Evolutionary conservation across 2,797 vertebrate genomes (phyloP).

Genomic region (Oryzias sinensis): DNA sequence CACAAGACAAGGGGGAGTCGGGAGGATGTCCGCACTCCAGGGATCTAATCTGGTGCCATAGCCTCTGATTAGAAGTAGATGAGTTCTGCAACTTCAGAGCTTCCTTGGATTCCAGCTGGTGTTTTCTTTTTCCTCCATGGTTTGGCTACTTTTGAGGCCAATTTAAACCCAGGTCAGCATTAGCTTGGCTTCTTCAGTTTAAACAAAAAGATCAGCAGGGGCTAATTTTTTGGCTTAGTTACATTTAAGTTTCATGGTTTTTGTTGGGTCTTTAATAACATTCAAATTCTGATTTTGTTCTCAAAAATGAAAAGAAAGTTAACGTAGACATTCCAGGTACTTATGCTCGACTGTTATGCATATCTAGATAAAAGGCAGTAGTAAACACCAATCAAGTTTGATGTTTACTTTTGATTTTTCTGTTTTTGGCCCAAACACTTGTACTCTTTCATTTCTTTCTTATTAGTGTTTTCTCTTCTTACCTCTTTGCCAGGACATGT

Average conservation of each 20-base stretch:
- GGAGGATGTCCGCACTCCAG: constrained; percentile 65
- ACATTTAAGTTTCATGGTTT: constrained; percentile 77
- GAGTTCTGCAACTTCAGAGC: constrained; percentile 61
- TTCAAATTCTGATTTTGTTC: constrained; percentile 71
- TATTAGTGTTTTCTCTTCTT: constrained; percentile 45
- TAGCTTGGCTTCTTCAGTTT: constrained; percentile 76
- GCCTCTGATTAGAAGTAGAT: constrained; percentile 60
- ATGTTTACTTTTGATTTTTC: too few species aligned
- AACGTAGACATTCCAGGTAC: constrained; percentile 57
- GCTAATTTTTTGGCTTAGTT: constrained; percentile 74
- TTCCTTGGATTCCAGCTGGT: constrained; percentile 75
- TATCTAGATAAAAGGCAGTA: too few species aligned
- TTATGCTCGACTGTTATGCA: too few species aligned
- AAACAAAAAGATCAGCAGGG: constrained; percentile 81
- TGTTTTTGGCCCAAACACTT: too few species aligned
- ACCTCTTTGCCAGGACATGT: constrained; percentile 66
- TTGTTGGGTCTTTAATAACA: constrained; percentile 68
- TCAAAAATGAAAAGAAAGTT: constrained; percentile 50
- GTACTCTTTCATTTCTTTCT: constrained; percentile 22
- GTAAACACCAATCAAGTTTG: too few species aligned
- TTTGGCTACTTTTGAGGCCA: constrained; percentile 77
- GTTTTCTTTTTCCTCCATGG: constrained; percentile 59
- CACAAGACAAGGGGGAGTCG: constrained; percentile 48
- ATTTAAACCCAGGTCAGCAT: constrained; percentile 76
- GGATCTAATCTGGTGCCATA: constrained; percentile 67